Evolutionary conservation across 2,113 vertebrate genomes (phyloP).

Genomic region (Otolemur garnettii): DNA sequence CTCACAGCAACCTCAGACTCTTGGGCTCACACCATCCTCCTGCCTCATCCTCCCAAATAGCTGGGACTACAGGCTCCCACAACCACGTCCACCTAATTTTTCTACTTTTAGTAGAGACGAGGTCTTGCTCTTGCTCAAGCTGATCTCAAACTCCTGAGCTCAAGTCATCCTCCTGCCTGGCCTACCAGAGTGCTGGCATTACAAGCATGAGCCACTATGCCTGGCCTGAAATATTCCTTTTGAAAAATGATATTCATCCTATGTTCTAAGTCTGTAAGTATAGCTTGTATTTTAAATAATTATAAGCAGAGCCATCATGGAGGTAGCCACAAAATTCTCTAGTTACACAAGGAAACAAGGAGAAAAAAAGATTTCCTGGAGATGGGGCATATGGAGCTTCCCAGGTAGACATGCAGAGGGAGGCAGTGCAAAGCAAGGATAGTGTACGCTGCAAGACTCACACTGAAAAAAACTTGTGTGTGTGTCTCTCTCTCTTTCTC

Average conservation of each 20-base stretch:
- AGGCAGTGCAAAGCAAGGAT: background rate
- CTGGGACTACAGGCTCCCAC: no score
- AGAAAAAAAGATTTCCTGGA: background rate
- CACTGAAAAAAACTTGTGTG: background rate
- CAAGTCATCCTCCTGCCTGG: no score
- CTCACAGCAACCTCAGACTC: no score
- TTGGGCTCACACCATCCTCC: no score
- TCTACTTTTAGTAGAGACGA: no score
- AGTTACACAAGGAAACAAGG: background rate
- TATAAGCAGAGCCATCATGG: background rate
- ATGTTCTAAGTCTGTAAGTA: background rate
- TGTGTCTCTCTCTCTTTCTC: no score
- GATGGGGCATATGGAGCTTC: background rate
- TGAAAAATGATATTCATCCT: background rate
- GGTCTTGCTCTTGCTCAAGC: no score
- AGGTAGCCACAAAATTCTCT: background rate
- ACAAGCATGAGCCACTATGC: no score
- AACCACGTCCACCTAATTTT: no score
- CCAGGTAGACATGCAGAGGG: background rate
- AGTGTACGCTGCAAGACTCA: background rate
- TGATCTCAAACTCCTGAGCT: no score
- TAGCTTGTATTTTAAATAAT: constrained; percentile 22
- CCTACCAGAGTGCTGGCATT: no score
- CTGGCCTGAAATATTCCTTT: background rate
- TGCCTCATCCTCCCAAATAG: no score